These are phyloP conservation scores for Drosophila pseudoobscura DNA, from an alignment of 1,140 invertebrate species.

Conservation along the genomic window DNA sequence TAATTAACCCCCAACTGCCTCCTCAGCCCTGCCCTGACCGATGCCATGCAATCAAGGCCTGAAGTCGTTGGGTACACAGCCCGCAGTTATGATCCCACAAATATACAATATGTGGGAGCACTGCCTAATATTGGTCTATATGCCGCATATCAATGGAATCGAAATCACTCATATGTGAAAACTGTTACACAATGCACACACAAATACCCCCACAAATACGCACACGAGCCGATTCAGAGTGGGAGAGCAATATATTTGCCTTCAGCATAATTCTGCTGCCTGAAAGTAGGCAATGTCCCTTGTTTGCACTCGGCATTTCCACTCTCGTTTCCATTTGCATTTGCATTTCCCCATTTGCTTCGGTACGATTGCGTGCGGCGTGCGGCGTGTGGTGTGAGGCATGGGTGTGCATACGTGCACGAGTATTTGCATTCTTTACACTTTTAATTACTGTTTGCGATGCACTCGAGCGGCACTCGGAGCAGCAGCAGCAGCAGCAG, in stretches of 20 bases:
- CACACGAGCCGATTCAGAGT: conserved; percentile 2
- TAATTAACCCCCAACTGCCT: neutral
- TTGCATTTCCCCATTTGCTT: conserved; percentile 49
- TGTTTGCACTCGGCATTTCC: conserved; percentile 25
- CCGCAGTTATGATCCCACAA: too few species aligned
- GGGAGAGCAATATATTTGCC: conserved; percentile 57
- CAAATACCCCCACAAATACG: conserved; percentile 6
- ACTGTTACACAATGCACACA: conserved; percentile 20
- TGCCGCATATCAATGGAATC: neutral
- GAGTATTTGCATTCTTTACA: conserved; percentile 74
- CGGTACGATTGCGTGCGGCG: neutral
- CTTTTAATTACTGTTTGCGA: conserved; percentile 80
- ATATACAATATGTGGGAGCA: too few species aligned
- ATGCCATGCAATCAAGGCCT: too few species aligned
- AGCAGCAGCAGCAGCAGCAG: conserved; percentile 30
- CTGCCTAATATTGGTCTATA: too few species aligned
- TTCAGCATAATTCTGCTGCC: conserved; percentile 60
- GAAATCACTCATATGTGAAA: conserved; percentile 43
- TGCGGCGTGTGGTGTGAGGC: neutral
- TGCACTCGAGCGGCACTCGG: conserved; percentile 62
- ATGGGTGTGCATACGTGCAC: conserved; percentile 12
- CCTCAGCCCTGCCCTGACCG: too few species aligned
- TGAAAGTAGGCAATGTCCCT: conserved; percentile 52
- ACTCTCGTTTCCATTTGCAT: conserved; percentile 53
- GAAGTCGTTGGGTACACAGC: too few species aligned